phyloP scores from a whole-genome alignment of 2,888 invertebrate genomes.

The Stenodema calcarata region DNA sequence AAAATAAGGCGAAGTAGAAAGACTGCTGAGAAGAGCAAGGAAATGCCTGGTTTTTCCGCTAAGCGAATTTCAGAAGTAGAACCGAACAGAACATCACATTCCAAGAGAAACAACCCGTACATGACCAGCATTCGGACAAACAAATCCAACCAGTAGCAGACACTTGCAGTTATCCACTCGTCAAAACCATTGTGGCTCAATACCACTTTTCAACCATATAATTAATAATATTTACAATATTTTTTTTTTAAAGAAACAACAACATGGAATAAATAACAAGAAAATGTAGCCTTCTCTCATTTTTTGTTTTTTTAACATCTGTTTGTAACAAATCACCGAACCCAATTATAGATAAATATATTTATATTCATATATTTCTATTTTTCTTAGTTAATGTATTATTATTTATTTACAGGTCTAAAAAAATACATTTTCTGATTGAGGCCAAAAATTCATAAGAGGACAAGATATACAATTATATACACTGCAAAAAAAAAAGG shows the following conservation, averaged over 20 bases:
- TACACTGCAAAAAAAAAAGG: constrained; percentile 24
- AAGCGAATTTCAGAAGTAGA: too few species aligned
- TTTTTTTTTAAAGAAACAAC: constrained; percentile 28
- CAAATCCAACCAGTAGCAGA: background rate
- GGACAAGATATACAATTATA: constrained; percentile 47
- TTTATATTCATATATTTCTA: constrained; percentile 25
- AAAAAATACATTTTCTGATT: constrained; percentile 56
- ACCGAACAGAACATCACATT: background rate
- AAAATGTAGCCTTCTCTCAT: constrained; percentile 6
- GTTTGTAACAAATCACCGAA: constrained; percentile 38
- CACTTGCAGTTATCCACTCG: background rate
- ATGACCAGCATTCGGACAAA: background rate
- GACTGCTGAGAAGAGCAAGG: background rate
- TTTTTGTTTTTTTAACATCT: background rate
- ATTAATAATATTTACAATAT: constrained; percentile 14
- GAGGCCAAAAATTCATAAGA: constrained; percentile 53
- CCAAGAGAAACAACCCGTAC: background rate
- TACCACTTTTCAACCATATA: background rate
- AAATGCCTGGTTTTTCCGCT: background rate
- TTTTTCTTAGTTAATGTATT: constrained; percentile 48
- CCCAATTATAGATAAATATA: constrained; percentile 50
- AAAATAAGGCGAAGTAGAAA: background rate
- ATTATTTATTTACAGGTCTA: constrained; percentile 56
- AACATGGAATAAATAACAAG: constrained; percentile 26
- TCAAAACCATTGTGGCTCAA: background rate